Evolutionary conservation across 2,888 invertebrate species (phyloP), one percentile per base, ranked within the genome.

Genomic region (Nephrotoma guestfalica): DNA sequence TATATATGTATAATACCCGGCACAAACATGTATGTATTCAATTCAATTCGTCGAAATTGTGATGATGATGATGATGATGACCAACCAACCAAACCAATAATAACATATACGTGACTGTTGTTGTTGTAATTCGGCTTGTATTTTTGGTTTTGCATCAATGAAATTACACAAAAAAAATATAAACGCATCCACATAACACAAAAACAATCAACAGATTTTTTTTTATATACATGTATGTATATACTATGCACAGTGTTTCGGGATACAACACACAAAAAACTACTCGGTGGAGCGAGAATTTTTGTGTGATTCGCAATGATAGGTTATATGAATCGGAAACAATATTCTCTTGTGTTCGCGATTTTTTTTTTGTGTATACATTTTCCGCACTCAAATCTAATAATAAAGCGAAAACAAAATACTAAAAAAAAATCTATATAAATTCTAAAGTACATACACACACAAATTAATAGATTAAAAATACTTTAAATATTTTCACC

Each of bases 261-360:
- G 84, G 84, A 84, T 84, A 41, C 11, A 71, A 71, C 13, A 13
- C 0, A 84, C n/a, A 84, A 84, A 84, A 84, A 84, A 42, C 41
- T 41, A 42, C 84, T 84, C 84, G 42, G 41, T 84, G 84, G 84
- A 84, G 84, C 84, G 84, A 84, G 84, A 84, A 84, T 84, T 84
- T 84, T 84, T 84, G n/a, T 84, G 84, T 84, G 42, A 84, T 84
- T 42, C 71, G 71, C 84, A 84, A 84, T 84, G 84, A 84, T 84
- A 84, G 84, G 84, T 84, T 84, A 84, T 84, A 42, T 42, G 41
- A 84, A 42, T 84, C 84, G 71, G 30, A 71, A 71, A 71, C 71
- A 71, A 71, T 71, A 71, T 71, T 71, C 71, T 71, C 71, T 18
- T 71, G 30, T 71, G 30, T 71, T 57, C 11, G 71, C 30, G 18